Evolutionary conservation across 2,113 vertebrate species (phyloP), one percentile per base, ranked within the genome.

Genomic region (Pygoscelis adeliae): DNA sequence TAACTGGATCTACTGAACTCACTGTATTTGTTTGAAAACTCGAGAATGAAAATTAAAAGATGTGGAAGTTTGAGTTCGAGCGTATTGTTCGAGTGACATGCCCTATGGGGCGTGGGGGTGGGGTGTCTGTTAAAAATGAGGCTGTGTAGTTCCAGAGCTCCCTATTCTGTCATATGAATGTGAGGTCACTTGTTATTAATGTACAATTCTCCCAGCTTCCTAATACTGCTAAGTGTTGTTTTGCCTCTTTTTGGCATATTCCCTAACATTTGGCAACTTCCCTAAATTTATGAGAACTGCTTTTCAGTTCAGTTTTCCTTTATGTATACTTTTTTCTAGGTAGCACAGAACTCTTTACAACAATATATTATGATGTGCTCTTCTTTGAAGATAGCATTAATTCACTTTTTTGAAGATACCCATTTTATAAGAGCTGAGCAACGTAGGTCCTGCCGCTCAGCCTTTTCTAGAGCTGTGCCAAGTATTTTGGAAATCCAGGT

Each of bases 91-190:
- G 6, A 56, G 61, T 30, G 66, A 29, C 62, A 25, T 17, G 49
- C 71, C 52, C 32, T 0, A 3, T 5, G 26, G 8, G 18, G 20
- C 32, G 32, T 3, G 17, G 0, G 0, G 6, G 40, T 42, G 42
- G 34, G 19, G 2, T 8, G 62, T 69, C 13, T 1, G 9, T 23
- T 27, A 32, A 32, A 87, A 79, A 23, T 4, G 5, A 5, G 13
- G 10, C 42, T 69, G 49, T 56, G 23, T 15, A 10, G 6, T 72
- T 63, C 25, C 3, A 3, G 61, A 42, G 21, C 16, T 85, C 19
- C 32, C 50, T 4, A 0, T 40, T 84, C 44, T n/a, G 36, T 61
- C 29, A 1, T 14, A 18, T 0, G 10, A 50, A 10, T 19, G 14
- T n/a, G 32, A 25, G 29, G 29, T 63, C 15, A 30, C 4, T 74